Conservation (phyloP, 2,113 vertebrate species). For the Perca flavescens region DNA sequence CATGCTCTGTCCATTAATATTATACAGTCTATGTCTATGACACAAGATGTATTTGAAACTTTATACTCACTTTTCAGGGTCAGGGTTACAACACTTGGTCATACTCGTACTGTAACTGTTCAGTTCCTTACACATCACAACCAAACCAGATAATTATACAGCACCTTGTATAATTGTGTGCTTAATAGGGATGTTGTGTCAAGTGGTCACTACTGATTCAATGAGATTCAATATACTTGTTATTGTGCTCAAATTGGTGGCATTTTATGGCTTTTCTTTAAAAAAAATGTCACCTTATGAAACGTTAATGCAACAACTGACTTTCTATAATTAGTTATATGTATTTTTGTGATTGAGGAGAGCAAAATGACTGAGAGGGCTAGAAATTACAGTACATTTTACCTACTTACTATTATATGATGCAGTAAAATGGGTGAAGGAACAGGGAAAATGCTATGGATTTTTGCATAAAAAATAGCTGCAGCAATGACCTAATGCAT, state of each 20-base stretch:
- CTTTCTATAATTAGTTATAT: background rate
- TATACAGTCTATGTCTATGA: background rate
- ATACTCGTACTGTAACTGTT: background rate
- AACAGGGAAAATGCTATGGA: background rate
- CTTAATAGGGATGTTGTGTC: background rate
- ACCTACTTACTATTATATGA: background rate
- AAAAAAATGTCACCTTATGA: background rate
- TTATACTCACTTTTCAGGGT: background rate
- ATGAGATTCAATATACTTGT: background rate
- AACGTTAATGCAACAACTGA: conserved; percentile 1
- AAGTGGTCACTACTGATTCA: background rate
- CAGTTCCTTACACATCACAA: background rate
- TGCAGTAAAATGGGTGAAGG: conserved; percentile 1
- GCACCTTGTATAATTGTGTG: background rate
- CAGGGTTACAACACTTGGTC: background rate
- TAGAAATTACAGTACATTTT: background rate
- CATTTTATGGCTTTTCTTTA: background rate
- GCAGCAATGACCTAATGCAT: conserved; percentile 3
- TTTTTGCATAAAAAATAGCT: background rate
- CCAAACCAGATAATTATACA: conserved; percentile 3
- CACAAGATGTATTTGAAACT: conserved; percentile 6
- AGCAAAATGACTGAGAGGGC: background rate
- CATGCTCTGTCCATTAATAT: no score
- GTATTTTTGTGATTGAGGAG: background rate
- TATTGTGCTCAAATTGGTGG: background rate